Base-by-base conservation (phyloP, 92 coral and sea anemone species). In the Micromussa lordhowensis region DNA sequence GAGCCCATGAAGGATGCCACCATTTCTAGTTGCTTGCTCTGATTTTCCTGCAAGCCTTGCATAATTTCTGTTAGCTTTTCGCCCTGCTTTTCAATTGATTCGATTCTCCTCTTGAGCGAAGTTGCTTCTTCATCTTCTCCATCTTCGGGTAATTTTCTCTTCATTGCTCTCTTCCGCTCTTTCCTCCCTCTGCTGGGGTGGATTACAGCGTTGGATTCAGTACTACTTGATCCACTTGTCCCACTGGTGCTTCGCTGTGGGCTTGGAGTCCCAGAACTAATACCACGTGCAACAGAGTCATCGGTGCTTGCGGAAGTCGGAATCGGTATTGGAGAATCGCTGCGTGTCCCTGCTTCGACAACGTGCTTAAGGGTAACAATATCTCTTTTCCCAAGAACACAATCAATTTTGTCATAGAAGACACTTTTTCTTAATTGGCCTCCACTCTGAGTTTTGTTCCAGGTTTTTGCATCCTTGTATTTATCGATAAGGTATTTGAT, bases 1-100 rank as follows among this genome's bases (percentile, higher is more conserved):
- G n/a, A n/a, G n/a, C n/a, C n/a, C n/a, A n/a, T n/a, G n/a, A n/a
- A n/a, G n/a, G n/a, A n/a, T n/a, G n/a, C n/a, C n/a, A n/a, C n/a
- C n/a, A n/a, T n/a, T n/a, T n/a, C n/a, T n/a, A n/a, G n/a, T n/a
- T n/a, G n/a, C n/a, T n/a, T n/a, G n/a, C n/a, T n/a, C n/a, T n/a
- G n/a, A n/a, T n/a, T n/a, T n/a, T n/a, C n/a, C n/a, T n/a, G n/a
- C n/a, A n/a, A n/a, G n/a, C n/a, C n/a, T n/a, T n/a, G n/a, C n/a
- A n/a, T n/a, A n/a, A n/a, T n/a, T n/a, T n/a, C n/a, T n/a, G n/a
- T n/a, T n/a, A n/a, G n/a, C n/a, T n/a, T n/a, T n/a, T n/a, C n/a
- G n/a, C n/a, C n/a, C n/a, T n/a, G 89, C 76, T 87, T 89, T 89
- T 89, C 85, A 34, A 83, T 83, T 9, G 88, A 61, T 44, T 89